Evolutionary conservation across 2,888 invertebrate genomes (phyloP).

Genomic region (Epistrophe eligans): DNA sequence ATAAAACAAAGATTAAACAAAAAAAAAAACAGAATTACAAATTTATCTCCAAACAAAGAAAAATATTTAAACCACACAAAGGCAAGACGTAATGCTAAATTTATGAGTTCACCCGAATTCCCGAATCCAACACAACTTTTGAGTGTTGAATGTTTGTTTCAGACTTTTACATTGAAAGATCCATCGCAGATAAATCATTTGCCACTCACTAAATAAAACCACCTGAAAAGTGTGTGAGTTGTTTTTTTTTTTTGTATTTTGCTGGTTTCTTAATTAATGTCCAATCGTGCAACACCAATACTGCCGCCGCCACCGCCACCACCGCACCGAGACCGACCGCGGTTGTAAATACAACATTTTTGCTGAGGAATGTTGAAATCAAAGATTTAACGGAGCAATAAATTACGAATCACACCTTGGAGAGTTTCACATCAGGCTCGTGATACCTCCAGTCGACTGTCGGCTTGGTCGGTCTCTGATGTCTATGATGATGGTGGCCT

Average conservation of each 20-base stretch:
- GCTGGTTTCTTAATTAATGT: constrained; percentile 61
- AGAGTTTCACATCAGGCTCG: constrained; percentile 28
- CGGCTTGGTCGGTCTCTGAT: neutral
- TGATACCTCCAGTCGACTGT: neutral
- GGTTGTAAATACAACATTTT: constrained; percentile 57
- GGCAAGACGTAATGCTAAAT: constrained; percentile 49
- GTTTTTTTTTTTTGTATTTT: constrained; percentile 13
- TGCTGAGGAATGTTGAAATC: constrained; percentile 65
- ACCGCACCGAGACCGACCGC: too few species aligned
- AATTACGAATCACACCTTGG: constrained; percentile 70
- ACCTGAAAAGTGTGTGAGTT: constrained; percentile 26
- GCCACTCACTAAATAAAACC: constrained; percentile 49
- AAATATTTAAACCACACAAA: constrained; percentile 60
- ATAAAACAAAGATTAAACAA: neutral
- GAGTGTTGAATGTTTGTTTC: constrained; percentile 29
- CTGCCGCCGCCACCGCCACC: neutral
- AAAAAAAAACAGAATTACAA: constrained; percentile 2
- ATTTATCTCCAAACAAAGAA: constrained; percentile 53
- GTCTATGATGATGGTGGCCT: constrained; percentile 4
- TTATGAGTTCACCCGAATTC: constrained; percentile 33
- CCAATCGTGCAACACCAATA: constrained; percentile 60
- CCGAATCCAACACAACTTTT: constrained; percentile 34
- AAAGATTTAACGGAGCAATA: constrained; percentile 73
- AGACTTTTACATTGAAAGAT: constrained; percentile 55
- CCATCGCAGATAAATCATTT: constrained; percentile 66